phyloP scores from a whole-genome alignment of 1,140 invertebrate genomes.

The Hypothenemus hampei region DNA sequence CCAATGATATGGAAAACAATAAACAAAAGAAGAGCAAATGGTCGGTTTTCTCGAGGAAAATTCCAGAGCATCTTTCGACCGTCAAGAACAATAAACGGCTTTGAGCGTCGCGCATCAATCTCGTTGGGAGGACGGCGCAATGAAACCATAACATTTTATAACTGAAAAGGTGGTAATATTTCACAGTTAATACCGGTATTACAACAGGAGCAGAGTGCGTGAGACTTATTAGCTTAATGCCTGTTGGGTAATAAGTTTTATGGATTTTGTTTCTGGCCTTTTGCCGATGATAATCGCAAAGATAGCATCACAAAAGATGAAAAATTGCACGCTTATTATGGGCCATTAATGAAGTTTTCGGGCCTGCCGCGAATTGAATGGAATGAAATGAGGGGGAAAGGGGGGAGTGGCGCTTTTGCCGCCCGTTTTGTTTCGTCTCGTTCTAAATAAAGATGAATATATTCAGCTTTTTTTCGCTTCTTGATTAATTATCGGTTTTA shows the following conservation, averaged over 20 bases:
- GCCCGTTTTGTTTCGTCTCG: too few relatives aligned
- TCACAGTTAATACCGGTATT: constrained; percentile 20
- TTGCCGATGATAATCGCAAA: constrained; percentile 25
- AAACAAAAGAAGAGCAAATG: too few relatives aligned
- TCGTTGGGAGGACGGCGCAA: neutral
- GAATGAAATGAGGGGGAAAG: too few relatives aligned
- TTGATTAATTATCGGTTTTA: too few relatives aligned
- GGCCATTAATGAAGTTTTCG: constrained; percentile 28
- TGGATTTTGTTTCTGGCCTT: constrained; percentile 26
- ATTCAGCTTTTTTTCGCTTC: too few relatives aligned
- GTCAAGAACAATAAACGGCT: too few relatives aligned
- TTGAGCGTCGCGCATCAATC: constrained; percentile 21
- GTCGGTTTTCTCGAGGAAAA: too few relatives aligned
- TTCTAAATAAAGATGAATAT: too few relatives aligned
- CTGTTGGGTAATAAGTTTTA: constrained; percentile 29
- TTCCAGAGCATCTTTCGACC: too few relatives aligned
- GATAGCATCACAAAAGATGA: constrained; percentile 27
- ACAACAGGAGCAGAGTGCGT: constrained; percentile 19
- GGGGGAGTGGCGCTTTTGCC: too few relatives aligned
- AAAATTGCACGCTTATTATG: constrained; percentile 25
- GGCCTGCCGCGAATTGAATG: too few relatives aligned
- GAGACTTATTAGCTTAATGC: constrained; percentile 28
- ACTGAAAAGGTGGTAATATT: constrained; percentile 18
- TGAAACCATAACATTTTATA: constrained; percentile 17
- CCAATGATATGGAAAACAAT: too few relatives aligned